Percentiles rank a stretch among this genome's conserved stretches.
These are phyloP conservation scores for Zenarchopterus dispar DNA, from an alignment of 2,797 vertebrate species.

Conservation along the genomic window DNA sequence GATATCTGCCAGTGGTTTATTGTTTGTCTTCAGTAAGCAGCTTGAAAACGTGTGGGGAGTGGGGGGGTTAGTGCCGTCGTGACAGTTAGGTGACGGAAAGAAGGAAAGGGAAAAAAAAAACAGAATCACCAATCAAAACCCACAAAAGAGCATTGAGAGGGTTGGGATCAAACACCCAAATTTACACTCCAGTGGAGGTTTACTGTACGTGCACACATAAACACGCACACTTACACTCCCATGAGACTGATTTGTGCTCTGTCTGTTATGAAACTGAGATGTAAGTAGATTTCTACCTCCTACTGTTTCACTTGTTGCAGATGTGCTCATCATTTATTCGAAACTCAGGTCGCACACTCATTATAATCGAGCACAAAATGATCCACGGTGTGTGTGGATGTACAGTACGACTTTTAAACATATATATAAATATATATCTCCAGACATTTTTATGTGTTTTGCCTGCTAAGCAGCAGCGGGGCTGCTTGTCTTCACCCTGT, in stretches of 20 bases:
- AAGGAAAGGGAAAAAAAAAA: background rate
- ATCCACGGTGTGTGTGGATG: constrained; percentile 25
- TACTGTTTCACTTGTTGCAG: constrained; percentile 70
- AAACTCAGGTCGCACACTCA: constrained; percentile 49
- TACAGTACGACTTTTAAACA: background rate
- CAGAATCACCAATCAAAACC: constrained; percentile 75
- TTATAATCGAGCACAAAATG: constrained; percentile 53
- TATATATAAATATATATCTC: constrained; percentile 11
- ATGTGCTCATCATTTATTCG: constrained; percentile 69
- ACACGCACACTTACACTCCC: constrained; percentile 49
- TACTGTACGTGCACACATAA: constrained; percentile 51
- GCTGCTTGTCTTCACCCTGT: constrained; percentile 61
- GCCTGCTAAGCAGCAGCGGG: constrained; percentile 20
- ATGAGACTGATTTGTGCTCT: constrained; percentile 59
- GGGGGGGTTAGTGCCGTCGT: constrained; percentile 83
- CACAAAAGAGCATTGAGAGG: constrained; percentile 61
- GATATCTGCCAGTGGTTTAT: constrained; percentile 85
- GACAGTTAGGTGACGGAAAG: constrained; percentile 59
- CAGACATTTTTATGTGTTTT: constrained; percentile 19
- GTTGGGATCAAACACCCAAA: constrained; percentile 65
- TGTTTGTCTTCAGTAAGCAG: constrained; percentile 87
- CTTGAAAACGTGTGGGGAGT: constrained; percentile 75
- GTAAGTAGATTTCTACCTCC: constrained; percentile 55
- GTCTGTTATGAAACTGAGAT: constrained; percentile 64
- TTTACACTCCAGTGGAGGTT: constrained; percentile 50